These are phyloP conservation scores for Listronotus oregonensis DNA, from an alignment of 1,140 invertebrate genomes.

Conservation along the genomic window DNA sequence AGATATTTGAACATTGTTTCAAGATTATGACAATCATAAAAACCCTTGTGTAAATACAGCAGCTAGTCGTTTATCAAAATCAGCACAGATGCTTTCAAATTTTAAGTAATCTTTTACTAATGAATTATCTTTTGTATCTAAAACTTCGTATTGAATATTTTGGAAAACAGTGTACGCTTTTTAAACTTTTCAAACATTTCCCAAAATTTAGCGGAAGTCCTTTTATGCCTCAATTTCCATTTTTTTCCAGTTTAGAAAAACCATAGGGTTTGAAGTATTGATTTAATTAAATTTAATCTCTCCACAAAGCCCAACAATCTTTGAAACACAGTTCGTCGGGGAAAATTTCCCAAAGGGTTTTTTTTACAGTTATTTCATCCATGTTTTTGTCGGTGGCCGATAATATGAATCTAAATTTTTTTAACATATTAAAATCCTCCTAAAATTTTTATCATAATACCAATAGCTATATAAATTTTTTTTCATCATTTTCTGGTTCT, in stretches of 20 bases:
- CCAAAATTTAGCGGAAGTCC: slow-evolving; percentile 64
- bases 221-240: slow-evolving; percentile 82
- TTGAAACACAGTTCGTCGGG: slow-evolving; percentile 73
- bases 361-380: slow-evolving; percentile 47
- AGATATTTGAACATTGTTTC: slow-evolving; percentile 69
- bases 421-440: slow-evolving; percentile 61
- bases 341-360: slow-evolving; percentile 77
- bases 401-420: slow-evolving; percentile 62
- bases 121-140: slow-evolving; percentile 69
- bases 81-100: slow-evolving; percentile 63
- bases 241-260: slow-evolving; percentile 86
- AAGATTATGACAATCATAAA: slow-evolving; percentile 76
- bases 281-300: slow-evolving; percentile 64
- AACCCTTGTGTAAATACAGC: slow-evolving; percentile 75
- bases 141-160: slow-evolving; percentile 69
- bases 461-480: slow-evolving; percentile 59
- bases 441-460: slow-evolving; percentile 59
- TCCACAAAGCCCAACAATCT: slow-evolving; percentile 70
- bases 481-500: slow-evolving; percentile 67
- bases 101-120: slow-evolving; percentile 68
- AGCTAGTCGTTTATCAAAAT: slow-evolving; percentile 75
- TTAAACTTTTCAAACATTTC: slow-evolving; percentile 73
- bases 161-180: slow-evolving; percentile 71
- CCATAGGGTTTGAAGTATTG: slow-evolving; percentile 72
- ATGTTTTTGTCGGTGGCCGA: not conserved